Evolutionary conservation across 1,140 invertebrate species (phyloP).

Genomic region (Chrysopa pallens): DNA sequence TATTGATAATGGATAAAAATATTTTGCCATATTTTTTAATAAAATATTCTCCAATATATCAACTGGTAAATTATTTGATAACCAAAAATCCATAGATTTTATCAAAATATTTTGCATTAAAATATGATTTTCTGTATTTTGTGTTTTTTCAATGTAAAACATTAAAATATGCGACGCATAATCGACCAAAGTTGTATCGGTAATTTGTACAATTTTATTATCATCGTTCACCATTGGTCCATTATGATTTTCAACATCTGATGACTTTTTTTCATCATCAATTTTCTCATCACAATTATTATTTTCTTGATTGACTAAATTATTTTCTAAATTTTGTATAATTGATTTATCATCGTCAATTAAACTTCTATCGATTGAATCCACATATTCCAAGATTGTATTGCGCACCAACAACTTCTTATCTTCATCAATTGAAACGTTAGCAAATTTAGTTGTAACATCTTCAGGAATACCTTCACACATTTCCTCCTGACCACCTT

Average conservation of each 20-base stretch:
- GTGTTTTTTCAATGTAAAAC: conserved; percentile 19
- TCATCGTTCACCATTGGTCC: too few relatives aligned
- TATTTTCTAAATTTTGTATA: neutral
- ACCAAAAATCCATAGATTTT: conserved; percentile 26
- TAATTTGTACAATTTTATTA: too few relatives aligned
- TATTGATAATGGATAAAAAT: conserved; percentile 25
- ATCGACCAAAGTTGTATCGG: conserved; percentile 7
- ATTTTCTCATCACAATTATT: too few relatives aligned
- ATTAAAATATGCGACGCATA: conserved; percentile 15
- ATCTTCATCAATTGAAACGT: conserved; percentile 4
- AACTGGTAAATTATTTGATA: conserved; percentile 21
- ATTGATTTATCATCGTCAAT: neutral
- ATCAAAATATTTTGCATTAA: conserved; percentile 22
- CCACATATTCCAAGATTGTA: conserved; percentile 6
- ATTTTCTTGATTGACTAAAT: neutral
- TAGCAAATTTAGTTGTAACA: conserved; percentile 6
- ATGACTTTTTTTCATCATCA: too few relatives aligned
- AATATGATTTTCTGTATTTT: conserved; percentile 21
- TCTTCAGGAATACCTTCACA: conserved; percentile 10
- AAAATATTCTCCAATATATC: conserved; percentile 22
- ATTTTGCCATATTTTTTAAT: conserved; percentile 25
- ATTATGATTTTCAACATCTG: too few relatives aligned
- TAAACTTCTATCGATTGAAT: conserved; percentile 1
- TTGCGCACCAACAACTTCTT: conserved; percentile 6
- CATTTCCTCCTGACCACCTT: conserved; percentile 19